These are phyloP conservation scores for Venturia canescens DNA, from an alignment of 1,140 invertebrate species.

Conservation along the genomic window DNA sequence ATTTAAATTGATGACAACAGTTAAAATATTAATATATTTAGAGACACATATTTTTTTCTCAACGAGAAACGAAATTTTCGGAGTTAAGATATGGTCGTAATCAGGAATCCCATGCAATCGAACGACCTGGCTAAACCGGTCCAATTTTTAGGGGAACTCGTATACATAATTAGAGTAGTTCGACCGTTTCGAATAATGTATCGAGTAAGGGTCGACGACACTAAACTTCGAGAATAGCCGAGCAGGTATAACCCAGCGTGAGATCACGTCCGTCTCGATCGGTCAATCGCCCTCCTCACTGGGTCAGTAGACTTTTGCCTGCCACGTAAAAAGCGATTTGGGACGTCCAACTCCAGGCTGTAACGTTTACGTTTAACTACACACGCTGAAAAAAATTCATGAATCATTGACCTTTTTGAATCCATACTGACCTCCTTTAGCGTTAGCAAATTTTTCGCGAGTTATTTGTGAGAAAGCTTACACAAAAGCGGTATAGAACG, in stretches of 20 bases:
- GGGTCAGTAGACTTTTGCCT: slow-evolving; percentile 64
- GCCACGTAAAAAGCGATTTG: slow-evolving; percentile 30
- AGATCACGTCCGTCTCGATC: slow-evolving; percentile 31
- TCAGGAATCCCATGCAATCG: slow-evolving; percentile 13
- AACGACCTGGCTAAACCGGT: slow-evolving; percentile 9
- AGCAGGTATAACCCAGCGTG: not conserved
- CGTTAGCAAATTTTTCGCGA: not conserved
- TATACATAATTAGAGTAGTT: slow-evolving; percentile 19
- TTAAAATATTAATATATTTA: too few relatives aligned
- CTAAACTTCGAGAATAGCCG: not conserved
- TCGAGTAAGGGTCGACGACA: slow-evolving; percentile 35
- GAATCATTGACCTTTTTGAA: not conserved
- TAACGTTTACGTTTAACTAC: not conserved
- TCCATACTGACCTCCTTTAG: not conserved
- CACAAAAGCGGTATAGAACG: too few relatives aligned
- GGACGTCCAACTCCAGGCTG: slow-evolving; percentile 16
- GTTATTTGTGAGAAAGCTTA: too few relatives aligned
- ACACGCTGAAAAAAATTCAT: not conserved
- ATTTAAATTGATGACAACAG: not conserved
- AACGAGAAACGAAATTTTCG: not conserved
- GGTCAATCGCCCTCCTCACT: slow-evolving; percentile 53
- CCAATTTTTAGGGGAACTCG: slow-evolving; percentile 8
- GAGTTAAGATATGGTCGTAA: not conserved
- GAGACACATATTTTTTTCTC: not conserved
- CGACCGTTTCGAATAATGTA: slow-evolving; percentile 21